Base-by-base conservation (phyloP, 1,140 invertebrate genomes). In the Bombus fervidus region DNA sequence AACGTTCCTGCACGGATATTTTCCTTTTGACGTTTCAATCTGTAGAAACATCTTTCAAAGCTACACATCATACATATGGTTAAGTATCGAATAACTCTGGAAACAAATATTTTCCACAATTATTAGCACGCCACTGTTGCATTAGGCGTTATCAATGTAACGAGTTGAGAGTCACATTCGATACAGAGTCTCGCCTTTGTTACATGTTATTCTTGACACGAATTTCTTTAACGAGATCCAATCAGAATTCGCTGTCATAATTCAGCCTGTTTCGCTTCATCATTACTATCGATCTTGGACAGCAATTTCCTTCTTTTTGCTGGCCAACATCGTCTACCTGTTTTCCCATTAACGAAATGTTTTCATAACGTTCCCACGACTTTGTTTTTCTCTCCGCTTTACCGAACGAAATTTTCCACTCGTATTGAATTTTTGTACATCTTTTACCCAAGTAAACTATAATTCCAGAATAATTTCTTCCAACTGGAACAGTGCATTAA, bases 221-320 rank as follows among this genome's bases (percentile, higher is more conserved):
- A 79, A 41, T 53, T 43, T 53, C 47, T 53, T 53, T 53, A 79
- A 79, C 41, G 39, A 80, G 78, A 80, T 80, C 78, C 66, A 80
- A 69, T 53, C 64, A 69, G 34, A 69, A 53, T 28, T 12, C 25
- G 12, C 41, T n/a, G 69, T 34, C 8, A 15, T 25, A n/a, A 53
- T 69, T 31, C 34, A 39, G n/a, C 3, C 3, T 68, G 66, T 69
- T 66, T 34, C 34, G 15, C 25, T 68, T 10, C 18, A 12, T 68
- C 31, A 79, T 47, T 68, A 47, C 31, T 34, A 47, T 79, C 62
- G 41, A 68, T 41, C 62, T 28, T 39, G 12, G n/a, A 66, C 22
- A 39, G 37, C 3, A 72, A 72, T 41, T n/a, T 41, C 15, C 39
- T 4, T 28, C 25, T 41, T n/a, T 41, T 15, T 41, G 13, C 10